These are phyloP conservation scores for Selenia dentaria DNA, from an alignment of 2,888 invertebrate genomes.

Conservation along the genomic window DNA sequence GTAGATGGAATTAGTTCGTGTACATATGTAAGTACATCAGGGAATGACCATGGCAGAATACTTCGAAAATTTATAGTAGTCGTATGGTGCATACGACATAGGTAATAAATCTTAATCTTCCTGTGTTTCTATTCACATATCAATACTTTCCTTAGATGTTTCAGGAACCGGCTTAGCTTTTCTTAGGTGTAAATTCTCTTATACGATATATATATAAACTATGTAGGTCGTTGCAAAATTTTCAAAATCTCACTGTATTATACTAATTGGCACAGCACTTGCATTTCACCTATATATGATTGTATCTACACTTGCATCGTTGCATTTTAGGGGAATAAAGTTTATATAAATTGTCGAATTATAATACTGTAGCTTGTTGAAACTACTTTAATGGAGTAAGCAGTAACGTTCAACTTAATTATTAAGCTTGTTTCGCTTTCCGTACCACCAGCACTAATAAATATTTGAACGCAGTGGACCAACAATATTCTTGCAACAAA, in stretches of 20 bases:
- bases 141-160: conserved; percentile 20
- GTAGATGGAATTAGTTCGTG: no score
- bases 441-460: neutral
- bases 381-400: conserved; percentile 65
- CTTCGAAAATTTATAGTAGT: neutral
- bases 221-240: conserved; percentile 50
- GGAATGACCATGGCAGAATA: neutral
- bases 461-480: no score
- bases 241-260: conserved; percentile 59
- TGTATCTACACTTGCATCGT: conserved; percentile 75
- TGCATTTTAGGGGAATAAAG: conserved; percentile 58
- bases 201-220: conserved; percentile 5
- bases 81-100: conserved; percentile 8
- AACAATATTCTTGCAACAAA: no score
- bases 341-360: conserved; percentile 49
- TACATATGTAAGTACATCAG: no score
- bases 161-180: conserved; percentile 9
- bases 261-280: conserved; percentile 73
- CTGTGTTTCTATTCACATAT: conserved; percentile 37
- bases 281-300: conserved; percentile 64
- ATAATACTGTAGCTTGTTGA: conserved; percentile 70
- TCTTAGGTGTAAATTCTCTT: conserved; percentile 4
- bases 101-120: conserved; percentile 1
- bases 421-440: conserved; percentile 6
- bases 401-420: conserved; percentile 43